Evolutionary conservation across 2,113 vertebrate genomes (phyloP), one percentile per base, ranked within the genome.

Genomic region (Orthonyx spaldingii): DNA sequence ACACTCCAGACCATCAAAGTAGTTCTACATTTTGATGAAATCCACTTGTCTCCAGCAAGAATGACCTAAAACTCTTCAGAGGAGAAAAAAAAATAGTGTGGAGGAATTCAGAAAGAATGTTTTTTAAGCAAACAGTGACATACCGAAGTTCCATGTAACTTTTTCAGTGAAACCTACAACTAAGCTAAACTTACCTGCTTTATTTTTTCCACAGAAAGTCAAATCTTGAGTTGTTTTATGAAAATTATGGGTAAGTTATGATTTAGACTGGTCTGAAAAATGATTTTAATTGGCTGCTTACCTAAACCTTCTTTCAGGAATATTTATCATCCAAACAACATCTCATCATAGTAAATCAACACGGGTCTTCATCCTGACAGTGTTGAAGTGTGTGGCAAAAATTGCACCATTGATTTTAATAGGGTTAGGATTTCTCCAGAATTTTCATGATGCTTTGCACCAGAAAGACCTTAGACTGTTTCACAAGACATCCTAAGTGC

Each of bases 1-100:
- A 96, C 76, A 94, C 90, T 89, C 83, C 61, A 93, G 86, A 93
- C 56, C 90, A 96, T 97, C 96, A 97, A 94, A 97, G 93, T 19
- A 65, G n/a, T 82, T 89, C 72, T 89, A 20, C 44, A 92, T n/a
- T 76, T 95, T 93, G 92, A 90, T 92, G 93, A 93, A 95, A 95
- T 90, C 64, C 83, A 92, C 94, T 96, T 7, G 1, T 90, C 83
- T 94, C 23, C 39, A 76, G 72, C 26, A 94, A 92, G 88, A 95
- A 90, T 72, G 86, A 95, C 88, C 80, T 90, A 93, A 96, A 95
- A 93, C 88, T 91, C 90, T 93, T 96, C 33, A 91, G 84, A 87
- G 77, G 11, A 23, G 37, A 44, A 81, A 86, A 46, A 46, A 44
- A 66, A 84, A 56, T 74, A 41, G 6, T 22, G 68, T 87, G 57